Percentiles rank a stretch among this genome's conserved stretches.
Evolutionary conservation across 1,140 invertebrate species (phyloP).

Genomic region (Drosophila triauraria): DNA sequence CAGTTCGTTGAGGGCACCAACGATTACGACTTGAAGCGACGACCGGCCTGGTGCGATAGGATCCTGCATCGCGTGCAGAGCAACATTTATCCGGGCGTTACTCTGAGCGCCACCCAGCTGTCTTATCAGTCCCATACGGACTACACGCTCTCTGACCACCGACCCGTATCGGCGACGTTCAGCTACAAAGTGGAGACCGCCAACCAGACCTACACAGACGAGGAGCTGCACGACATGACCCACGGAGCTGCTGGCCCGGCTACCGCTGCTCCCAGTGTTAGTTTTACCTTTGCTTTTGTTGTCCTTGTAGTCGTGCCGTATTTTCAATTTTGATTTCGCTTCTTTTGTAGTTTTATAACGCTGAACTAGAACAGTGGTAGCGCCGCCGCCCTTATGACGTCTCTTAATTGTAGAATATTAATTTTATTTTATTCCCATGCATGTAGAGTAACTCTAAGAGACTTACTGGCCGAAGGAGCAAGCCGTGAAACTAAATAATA

Average conservation of each 20-base stretch:
- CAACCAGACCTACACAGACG: constrained; percentile 86
- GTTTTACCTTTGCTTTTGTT: constrained; percentile 57
- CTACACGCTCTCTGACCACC: constrained; percentile 97
- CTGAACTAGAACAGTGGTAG: constrained; percentile 68
- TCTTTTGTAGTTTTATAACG: constrained; percentile 76
- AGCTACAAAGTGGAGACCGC: constrained; percentile 66
- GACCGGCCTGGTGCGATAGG: constrained; percentile 99
- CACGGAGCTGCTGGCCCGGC: constrained; percentile 57
- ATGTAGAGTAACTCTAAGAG: constrained; percentile 31
- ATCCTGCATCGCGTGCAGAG: constrained; percentile 94
- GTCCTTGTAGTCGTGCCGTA: constrained; percentile 47
- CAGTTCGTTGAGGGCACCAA: constrained; percentile 89
- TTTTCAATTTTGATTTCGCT: constrained; percentile 58
- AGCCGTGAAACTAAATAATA: constrained; percentile 10
- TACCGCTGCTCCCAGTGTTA: constrained; percentile 85
- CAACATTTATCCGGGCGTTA: constrained; percentile 75
- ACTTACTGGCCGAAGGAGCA: constrained; percentile 4
- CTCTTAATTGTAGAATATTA: constrained; percentile 28
- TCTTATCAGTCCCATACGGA: constrained; percentile 94
- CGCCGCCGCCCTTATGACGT: constrained; percentile 18
- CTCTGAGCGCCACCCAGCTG: constrained; percentile 89
- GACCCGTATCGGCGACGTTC: constrained; percentile 97
- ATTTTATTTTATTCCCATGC: constrained; percentile 8
- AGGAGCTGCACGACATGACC: constrained; percentile 85
- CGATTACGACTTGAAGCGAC: constrained; percentile 92